These are phyloP conservation scores for Gasteruption jaculator DNA, from an alignment of 2,888 invertebrate genomes.

Conservation along the genomic window DNA sequence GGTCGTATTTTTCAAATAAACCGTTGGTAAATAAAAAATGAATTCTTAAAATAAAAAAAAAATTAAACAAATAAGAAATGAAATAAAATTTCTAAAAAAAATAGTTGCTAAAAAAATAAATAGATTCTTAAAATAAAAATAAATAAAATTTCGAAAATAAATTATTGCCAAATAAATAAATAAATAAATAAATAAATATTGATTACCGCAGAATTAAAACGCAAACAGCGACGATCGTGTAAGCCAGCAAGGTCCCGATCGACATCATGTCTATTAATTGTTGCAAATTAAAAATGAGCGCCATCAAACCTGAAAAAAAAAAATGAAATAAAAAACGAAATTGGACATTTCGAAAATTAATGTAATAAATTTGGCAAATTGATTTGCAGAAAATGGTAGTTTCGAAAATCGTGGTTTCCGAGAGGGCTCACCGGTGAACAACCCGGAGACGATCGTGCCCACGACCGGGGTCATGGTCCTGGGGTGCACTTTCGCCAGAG, in stretches of 20 bases:
- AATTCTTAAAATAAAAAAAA: no score
- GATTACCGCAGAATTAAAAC: slow-evolving; percentile 80
- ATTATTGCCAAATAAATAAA: neutral
- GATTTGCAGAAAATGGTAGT: neutral
- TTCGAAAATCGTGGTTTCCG: neutral
- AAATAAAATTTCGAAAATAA: slow-evolving; percentile 6
- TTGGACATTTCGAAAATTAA: neutral
- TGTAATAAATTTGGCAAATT: no score
- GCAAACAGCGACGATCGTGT: slow-evolving; percentile 87
- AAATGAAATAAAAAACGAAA: slow-evolving; percentile 30
- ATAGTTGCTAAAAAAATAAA: neutral
- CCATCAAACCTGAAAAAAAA: slow-evolving; percentile 67
- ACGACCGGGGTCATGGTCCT: slow-evolving; percentile 75
- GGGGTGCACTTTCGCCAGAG: slow-evolving; percentile 64
- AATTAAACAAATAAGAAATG: no score
- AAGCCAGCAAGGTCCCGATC: slow-evolving; percentile 84
- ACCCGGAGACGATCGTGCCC: slow-evolving; percentile 73
- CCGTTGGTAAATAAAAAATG: no score
- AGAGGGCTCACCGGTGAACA: slow-evolving; percentile 62
- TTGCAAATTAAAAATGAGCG: slow-evolving; percentile 81
- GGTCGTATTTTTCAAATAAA: no score
- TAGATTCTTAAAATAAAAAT: neutral
- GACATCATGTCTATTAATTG: slow-evolving; percentile 97
- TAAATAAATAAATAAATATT: neutral
- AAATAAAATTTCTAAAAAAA: no score